Percentiles rank a stretch among this genome's conserved stretches.
Evolutionary conservation across 2,888 invertebrate genomes (phyloP).

Genomic region (Drosophila quinaria): DNA sequence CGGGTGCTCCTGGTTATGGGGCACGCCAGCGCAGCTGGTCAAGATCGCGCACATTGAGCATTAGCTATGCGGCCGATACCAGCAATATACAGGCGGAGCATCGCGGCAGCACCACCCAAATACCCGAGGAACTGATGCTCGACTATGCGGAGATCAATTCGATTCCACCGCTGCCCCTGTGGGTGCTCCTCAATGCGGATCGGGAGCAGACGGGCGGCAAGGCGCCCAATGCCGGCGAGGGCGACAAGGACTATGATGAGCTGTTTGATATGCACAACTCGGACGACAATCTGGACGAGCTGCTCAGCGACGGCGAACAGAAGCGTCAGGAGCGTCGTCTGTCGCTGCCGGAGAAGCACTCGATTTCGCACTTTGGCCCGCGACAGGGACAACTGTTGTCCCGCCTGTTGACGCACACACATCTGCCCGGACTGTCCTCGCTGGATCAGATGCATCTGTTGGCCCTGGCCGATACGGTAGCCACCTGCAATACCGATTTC

Average conservation of each 20-base stretch:
- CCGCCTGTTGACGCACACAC: slow-evolving; percentile 96
- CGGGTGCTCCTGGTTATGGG: neutral
- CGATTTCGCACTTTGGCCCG: slow-evolving; percentile 94
- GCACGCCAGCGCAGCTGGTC: slow-evolving; percentile 91
- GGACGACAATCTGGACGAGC: slow-evolving; percentile 93
- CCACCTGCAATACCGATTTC: slow-evolving; percentile 95
- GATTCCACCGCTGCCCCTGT: slow-evolving; percentile 98
- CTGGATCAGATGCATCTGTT: slow-evolving; percentile 99
- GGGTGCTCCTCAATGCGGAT: slow-evolving; percentile 98
- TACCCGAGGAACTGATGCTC: slow-evolving; percentile 94
- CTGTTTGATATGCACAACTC: slow-evolving; percentile 93
- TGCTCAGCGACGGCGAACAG: slow-evolving; percentile 90
- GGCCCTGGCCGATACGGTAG: slow-evolving; percentile 99
- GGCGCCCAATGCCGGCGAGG: slow-evolving; percentile 57
- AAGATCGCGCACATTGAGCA: slow-evolving; percentile 94
- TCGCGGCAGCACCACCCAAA: slow-evolving; percentile 91
- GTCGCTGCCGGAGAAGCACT: slow-evolving; percentile 91
- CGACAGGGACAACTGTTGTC: slow-evolving; percentile 94
- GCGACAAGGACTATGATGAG: slow-evolving; percentile 92
- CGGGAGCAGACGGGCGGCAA: slow-evolving; percentile 89
- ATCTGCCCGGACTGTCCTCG: slow-evolving; percentile 96
- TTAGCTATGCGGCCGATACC: slow-evolving; percentile 92
- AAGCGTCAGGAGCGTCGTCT: slow-evolving; percentile 88
- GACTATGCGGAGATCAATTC: slow-evolving; percentile 98
- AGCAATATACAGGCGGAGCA: slow-evolving; percentile 91